Evolutionary conservation across 2,888 invertebrate genomes (phyloP), one percentile per base, ranked within the genome.

Genomic region (Drymonia ruficornis): DNA sequence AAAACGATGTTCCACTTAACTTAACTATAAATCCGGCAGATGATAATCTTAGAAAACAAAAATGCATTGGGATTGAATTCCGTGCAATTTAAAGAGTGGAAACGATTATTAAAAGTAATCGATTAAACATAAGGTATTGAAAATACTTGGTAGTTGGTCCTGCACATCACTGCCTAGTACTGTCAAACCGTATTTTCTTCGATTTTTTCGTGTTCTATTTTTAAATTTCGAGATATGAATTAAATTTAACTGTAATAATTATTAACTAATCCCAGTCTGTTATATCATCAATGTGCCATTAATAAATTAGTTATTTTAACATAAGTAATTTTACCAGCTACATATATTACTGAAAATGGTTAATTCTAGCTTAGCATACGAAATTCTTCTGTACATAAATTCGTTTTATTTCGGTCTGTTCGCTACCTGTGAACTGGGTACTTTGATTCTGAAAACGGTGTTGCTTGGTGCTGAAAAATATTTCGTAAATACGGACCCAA

Each of bases 401-500:
- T 97, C 97, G 28, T 97, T 97, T 93, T 97, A 97, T 88, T 97
- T 97, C 80, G 97, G 97, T 77, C 95, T 97, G 91, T 97, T 97
- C 84, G 96, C 96, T 49, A 94, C 96, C 61, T 96, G 96, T 84
- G 97, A 97, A 89, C 89, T 97, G 65, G 95, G 96, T 59, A 96
- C 97, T 86, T 94, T 95, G 70, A 93, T 96, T 54, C 94, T 97
- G 70, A 97, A 97, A 87, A 95, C 95, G 64, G 94, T 96, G 69
- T 95, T 96, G 86, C 94, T 91, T 58, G 31, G 31, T 31, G 82
- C 77, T 55, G 80, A 80, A 8, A 84, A 82, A 56, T 87, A 90
- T 61, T 95, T 95, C 78, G 93, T 97, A 63, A 95, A 95, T 50
- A 95, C 96, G 74, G 95, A 96, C 57, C 93, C 94, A 50, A 94